Percentiles rank a stretch among this genome's conserved stretches.
phyloP scores from a whole-genome alignment of 2,888 invertebrate species.

The Chalcosyrphus nemorum region DNA sequence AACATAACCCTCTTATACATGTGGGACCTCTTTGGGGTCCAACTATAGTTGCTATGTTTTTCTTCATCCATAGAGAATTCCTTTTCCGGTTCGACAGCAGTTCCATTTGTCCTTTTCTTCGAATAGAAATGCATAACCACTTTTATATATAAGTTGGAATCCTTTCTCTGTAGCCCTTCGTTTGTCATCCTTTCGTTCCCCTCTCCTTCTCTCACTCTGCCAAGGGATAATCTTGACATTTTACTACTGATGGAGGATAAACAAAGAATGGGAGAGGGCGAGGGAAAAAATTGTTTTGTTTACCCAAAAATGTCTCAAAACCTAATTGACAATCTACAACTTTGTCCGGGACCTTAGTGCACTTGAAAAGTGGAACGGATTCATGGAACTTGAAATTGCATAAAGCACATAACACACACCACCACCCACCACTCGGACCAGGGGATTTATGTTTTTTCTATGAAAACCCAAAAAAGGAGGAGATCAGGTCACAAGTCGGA shows the following conservation, averaged over 20 bases:
- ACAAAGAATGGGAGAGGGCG: conserved; percentile 17
- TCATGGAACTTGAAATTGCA: neutral
- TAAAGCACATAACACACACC: neutral
- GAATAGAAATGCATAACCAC: conserved; percentile 16
- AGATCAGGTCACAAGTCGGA: conserved; percentile 5
- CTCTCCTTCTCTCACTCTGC: neutral
- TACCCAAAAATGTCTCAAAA: conserved; percentile 39
- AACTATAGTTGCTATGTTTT: conserved; percentile 11
- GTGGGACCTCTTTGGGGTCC: neutral
- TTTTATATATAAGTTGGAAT: neutral
- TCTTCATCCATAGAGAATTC: conserved; percentile 13
- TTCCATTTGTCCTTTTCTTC: neutral
- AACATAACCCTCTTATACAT: conserved; percentile 30
- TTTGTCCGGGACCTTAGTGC: conserved; percentile 29
- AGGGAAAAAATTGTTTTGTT: conserved; percentile 62
- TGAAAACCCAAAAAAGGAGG: neutral
- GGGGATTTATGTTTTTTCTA: neutral
- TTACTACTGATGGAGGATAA: neutral
- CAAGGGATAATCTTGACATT: neutral
- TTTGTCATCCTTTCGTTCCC: neutral
- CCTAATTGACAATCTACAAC: conserved; percentile 62
- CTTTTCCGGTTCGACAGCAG: conserved; percentile 20
- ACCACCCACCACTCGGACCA: neutral
- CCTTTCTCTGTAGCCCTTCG: neutral
- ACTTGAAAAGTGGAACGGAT: neutral